Evolutionary conservation across 1,140 invertebrate species (phyloP), one percentile per base, ranked within the genome.

Genomic region (Macrobrachium rosenbergii): DNA sequence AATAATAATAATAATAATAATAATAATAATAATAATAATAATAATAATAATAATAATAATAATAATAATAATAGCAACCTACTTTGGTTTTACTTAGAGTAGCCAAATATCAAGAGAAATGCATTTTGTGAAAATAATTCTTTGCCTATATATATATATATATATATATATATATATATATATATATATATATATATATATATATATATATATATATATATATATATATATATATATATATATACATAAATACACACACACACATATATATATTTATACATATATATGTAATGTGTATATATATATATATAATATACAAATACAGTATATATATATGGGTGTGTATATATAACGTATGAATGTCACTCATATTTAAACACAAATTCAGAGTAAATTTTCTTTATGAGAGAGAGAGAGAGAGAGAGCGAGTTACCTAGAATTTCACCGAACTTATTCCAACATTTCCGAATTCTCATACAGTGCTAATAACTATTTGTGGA

Each of bases 151-250:
- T 63, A n/a, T 63, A 63, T 63, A 63, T 63, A n/a, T 63, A 63
- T 63, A 63, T 63, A 63, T 63, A n/a, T 63, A 63, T 63, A 63
- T 63, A n/a, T 63, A 63, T 63, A n/a, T 63, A 63, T 63, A n/a
- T 63, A 63, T 63, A 63, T 63, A n/a, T 63, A 63, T 63, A 63
- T 63, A 63, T 63, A n/a, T 5, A 63, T n/a, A 63, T 63, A n/a
- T 63, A 63, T 63, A 63, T 63, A 63, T 63, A n/a, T 63, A 63
- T 63, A 63, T 63, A n/a, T 63, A 63, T 63, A 63, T n/a, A 63
- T 63, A n/a, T 63, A 63, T 63, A 63, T 63, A n/a, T 63, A 63
- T 17, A 63, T 5, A 63, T 63, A n/a, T 63, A 63, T 37, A 37
- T 37, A 37, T 37, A 37, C 3, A 37, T 37, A 37, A 2, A 37